These are phyloP conservation scores for Deilephila elpenor DNA, from an alignment of 2,888 invertebrate genomes.

Conservation along the genomic window DNA sequence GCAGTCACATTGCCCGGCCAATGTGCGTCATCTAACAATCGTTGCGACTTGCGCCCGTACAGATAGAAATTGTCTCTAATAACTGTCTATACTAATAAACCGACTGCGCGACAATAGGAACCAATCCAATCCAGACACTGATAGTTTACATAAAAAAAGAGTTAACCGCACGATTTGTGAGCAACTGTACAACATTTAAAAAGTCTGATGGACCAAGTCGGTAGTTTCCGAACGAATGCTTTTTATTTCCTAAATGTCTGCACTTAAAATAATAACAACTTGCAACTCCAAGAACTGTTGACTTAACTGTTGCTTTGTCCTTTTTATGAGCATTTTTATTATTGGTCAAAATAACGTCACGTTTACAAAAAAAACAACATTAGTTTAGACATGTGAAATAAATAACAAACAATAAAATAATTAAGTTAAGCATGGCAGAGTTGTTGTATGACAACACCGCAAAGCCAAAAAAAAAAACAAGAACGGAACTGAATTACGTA, in stretches of 20 bases:
- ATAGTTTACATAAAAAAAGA: background rate
- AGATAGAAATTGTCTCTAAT: constrained; percentile 47
- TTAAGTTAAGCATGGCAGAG: too few relatives aligned
- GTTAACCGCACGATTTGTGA: background rate
- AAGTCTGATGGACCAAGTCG: background rate
- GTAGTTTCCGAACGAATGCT: background rate
- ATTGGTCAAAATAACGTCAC: too few relatives aligned
- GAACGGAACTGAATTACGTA: too few relatives aligned
- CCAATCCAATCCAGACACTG: background rate
- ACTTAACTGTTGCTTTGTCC: background rate
- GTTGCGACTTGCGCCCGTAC: constrained; percentile 36
- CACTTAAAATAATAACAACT: background rate
- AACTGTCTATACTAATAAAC: constrained; percentile 28
- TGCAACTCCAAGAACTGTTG: background rate
- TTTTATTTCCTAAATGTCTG: background rate
- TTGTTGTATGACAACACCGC: too few relatives aligned
- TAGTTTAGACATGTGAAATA: too few relatives aligned
- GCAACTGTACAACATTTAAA: background rate
- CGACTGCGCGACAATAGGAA: background rate
- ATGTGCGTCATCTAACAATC: constrained; percentile 58
- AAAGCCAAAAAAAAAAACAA: too few relatives aligned
- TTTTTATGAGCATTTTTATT: background rate
- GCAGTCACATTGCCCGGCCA: constrained; percentile 53
- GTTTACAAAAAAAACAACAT: too few relatives aligned
- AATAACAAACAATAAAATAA: too few relatives aligned